Base-by-base conservation (phyloP, 92 coral and sea anemone species). In the Palythoa grandiflora region DNA sequence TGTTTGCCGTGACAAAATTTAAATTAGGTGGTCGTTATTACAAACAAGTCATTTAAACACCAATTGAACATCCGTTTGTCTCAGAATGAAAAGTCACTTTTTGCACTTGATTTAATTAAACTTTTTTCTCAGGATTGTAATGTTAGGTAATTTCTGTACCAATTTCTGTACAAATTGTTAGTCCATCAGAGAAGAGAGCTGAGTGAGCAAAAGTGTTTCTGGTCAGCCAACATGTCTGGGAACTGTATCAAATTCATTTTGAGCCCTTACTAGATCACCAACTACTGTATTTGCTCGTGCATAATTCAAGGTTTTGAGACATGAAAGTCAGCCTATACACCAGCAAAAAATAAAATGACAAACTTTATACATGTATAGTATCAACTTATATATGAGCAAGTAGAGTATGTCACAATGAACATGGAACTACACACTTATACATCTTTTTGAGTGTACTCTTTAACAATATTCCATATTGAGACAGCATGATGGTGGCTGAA, bases 401-500 rank as follows among this genome's bases (percentile, higher is more conserved):
- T 54, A 54, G 14, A 15, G 61, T 54, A 54, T 54, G 61, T 54
- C 61, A 63, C 71, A 63, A 16, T 20, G 28, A 63, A 63, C 36
- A 70, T 70, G 75, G 75, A 16, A 70, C 21, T 19, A 70, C 75
- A 70, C n/a, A 19, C 19, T 70, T 70, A 70, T 70, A 70, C 28
- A 70, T 70, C 75, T 70, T 38, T 72, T 72, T 39, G 51, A 14
- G 51, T 72, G 77, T 87, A 90, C 77, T 90, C 70, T 55, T 90
- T 68, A 8, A 90, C 59, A 60, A 90, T 90, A 13, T 83, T 81
- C 90, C 85, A 87, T 38, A 80, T 52, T 39, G 73, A 80, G 60
- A 87, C 11, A 37, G 93, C 89, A 87, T 91, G 88, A 14, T 71
- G 60, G 48, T 91, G 79, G 66, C 93, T 87, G 53, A 83, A 91